Percentiles rank a stretch among this genome's conserved stretches.
Conservation (phyloP, 1,140 invertebrate genomes). For the Drosophila lowei region DNA sequence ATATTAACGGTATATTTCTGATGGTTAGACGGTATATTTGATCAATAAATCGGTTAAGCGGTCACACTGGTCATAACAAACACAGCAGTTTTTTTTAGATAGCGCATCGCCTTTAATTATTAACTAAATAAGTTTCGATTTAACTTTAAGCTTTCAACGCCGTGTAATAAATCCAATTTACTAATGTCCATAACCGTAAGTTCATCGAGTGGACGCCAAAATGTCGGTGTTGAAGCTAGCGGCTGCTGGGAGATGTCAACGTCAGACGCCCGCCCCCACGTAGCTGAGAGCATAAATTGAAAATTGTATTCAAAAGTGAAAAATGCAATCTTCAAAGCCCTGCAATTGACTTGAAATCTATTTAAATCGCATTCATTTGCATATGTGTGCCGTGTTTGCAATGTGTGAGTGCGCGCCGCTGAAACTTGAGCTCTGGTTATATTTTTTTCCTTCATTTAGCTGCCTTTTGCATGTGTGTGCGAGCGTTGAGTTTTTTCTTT, state of each 20-base stretch:
- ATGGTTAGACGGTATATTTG: no score
- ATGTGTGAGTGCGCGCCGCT: conserved; percentile 40
- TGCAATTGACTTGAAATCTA: conserved; percentile 47
- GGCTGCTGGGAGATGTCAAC: conserved; percentile 13
- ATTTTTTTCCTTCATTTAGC: conserved; percentile 17
- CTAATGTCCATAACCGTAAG: conserved; percentile 83
- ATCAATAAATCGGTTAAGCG: no score
- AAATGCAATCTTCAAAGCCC: conserved; percentile 42
- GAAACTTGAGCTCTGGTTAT: conserved; percentile 68
- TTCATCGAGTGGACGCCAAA: conserved; percentile 10
- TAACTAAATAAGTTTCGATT: conserved; percentile 41
- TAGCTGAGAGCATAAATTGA: conserved; percentile 47
- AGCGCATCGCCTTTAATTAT: conserved; percentile 49
- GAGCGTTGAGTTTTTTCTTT: conserved; percentile 45
- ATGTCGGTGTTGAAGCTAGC: not conserved
- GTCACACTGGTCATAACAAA: conserved; percentile 38
- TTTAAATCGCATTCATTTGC: conserved; percentile 33
- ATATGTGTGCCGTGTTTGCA: not conserved
- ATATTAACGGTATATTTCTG: no score
- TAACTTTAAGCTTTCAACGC: conserved; percentile 53
- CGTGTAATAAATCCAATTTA: conserved; percentile 64
- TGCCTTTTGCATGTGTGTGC: conserved; percentile 27
- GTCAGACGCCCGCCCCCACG: conserved; percentile 74
- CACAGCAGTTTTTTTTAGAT: conserved; percentile 65
- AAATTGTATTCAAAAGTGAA: conserved; percentile 37